phyloP scores from a whole-genome alignment of 2,113 vertebrate species.

The Smithornis capensis region DNA sequence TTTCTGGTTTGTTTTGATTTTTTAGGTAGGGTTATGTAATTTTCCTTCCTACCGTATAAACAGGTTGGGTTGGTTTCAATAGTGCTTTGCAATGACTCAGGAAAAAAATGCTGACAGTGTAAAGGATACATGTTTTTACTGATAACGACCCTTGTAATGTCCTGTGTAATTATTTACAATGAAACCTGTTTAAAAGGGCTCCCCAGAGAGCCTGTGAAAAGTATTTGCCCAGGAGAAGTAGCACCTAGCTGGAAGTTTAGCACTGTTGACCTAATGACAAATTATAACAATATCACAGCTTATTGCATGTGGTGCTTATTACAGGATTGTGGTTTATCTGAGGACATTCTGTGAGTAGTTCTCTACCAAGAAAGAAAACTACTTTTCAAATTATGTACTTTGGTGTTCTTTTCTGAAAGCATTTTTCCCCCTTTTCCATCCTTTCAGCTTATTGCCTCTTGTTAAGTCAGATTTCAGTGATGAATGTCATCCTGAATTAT shows the following conservation, averaged over 20 bases:
- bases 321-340: background rate
- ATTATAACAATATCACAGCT: background rate
- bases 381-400: background rate
- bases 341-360: background rate
- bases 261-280: background rate
- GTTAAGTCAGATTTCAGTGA: constrained; percentile 42
- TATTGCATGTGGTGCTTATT: background rate
- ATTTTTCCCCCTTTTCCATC: background rate
- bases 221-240: background rate
- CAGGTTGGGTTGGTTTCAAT: constrained; percentile 45
- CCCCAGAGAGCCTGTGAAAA: background rate
- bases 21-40: background rate
- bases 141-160: background rate
- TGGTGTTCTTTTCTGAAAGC: background rate
- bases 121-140: background rate
- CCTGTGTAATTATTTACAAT: background rate
- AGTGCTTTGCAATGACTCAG: constrained; percentile 18
- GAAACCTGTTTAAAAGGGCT: background rate
- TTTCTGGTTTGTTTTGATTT: background rate
- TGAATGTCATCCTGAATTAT: constrained; percentile 53
- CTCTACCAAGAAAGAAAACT: background rate
- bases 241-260: background rate
- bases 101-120: constrained; percentile 20
- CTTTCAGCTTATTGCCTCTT: constrained; percentile 22
- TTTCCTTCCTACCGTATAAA: background rate